Conservation (phyloP, 2,888 invertebrate species). For the Lasioglossum figueresi region DNA sequence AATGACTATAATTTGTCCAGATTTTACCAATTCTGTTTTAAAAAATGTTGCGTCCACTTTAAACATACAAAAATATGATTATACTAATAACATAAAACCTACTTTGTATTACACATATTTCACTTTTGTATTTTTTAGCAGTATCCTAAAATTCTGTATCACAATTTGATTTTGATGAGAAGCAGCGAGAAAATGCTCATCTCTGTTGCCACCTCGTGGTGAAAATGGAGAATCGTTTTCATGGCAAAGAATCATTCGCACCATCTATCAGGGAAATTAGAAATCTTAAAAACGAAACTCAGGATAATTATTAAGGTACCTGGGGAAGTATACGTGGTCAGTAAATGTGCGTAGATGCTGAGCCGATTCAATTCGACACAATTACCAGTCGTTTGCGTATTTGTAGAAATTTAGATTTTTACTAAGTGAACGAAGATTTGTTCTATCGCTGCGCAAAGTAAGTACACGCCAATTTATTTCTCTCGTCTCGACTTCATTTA, state of each 20-base stretch:
- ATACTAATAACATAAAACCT: neutral
- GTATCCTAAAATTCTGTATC: neutral
- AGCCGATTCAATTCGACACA: conserved; percentile 10
- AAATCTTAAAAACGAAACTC: conserved; percentile 57
- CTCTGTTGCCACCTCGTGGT: neutral
- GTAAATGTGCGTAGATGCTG: conserved; percentile 37
- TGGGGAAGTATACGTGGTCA: conserved; percentile 59
- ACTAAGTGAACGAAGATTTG: conserved; percentile 13
- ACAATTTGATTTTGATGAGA: neutral
- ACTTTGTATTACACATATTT: neutral
- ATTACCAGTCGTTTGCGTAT: conserved; percentile 13
- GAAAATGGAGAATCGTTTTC: neutral
- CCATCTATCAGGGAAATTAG: conserved; percentile 56
- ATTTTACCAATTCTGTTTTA: neutral
- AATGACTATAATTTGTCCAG: neutral
- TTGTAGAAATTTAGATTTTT: conserved; percentile 27
- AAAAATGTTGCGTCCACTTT: neutral
- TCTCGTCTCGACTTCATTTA: neutral
- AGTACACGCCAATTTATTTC: conserved; percentile 19
- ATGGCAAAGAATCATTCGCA: conserved; percentile 6
- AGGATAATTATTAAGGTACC: conserved; percentile 56
- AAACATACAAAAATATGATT: neutral
- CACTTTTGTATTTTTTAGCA: neutral
- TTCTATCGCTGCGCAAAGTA: conserved; percentile 27
- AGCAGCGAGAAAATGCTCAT: neutral